Percentiles rank a stretch among this genome's conserved stretches.
These are phyloP conservation scores for Peucedramus taeniatus DNA, from an alignment of 2,113 vertebrate species.

Conservation along the genomic window DNA sequence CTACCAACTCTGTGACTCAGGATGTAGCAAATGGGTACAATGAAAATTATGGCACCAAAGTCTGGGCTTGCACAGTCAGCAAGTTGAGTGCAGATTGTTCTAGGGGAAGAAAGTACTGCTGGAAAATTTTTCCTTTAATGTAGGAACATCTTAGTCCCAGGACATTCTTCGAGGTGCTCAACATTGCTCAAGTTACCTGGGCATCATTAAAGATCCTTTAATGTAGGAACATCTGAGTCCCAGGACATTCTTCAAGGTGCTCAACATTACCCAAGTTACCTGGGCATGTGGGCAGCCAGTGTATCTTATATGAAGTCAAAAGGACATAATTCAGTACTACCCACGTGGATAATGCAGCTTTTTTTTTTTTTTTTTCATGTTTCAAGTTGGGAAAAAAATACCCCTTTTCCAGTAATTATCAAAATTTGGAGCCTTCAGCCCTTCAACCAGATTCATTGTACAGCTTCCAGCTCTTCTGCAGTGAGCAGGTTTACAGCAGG, in stretches of 20 bases:
- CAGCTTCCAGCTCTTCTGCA: neutral
- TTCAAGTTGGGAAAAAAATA: neutral
- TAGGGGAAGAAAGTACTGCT: neutral
- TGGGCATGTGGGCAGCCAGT: accelerated
- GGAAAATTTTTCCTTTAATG: neutral
- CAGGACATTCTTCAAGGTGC: accelerated
- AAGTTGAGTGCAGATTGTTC: neutral
- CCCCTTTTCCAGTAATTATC: neutral
- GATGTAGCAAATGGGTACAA: neutral
- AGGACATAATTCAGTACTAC: accelerated
- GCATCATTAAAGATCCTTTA: too few species aligned
- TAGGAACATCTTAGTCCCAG: neutral
- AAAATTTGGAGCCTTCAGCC: neutral
- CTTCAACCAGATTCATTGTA: neutral
- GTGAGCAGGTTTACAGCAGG: neutral
- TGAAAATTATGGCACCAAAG: accelerated
- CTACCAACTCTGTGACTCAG: neutral
- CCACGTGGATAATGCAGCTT: neutral
- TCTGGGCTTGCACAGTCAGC: neutral
- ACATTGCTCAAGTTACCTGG: neutral
- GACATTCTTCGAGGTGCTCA: accelerated
- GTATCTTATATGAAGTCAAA: neutral
- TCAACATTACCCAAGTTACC: neutral
- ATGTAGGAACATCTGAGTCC: neutral
- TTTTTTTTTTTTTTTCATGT: neutral